These are phyloP conservation scores for Melikaiella ostensackeni DNA, from an alignment of 2,888 invertebrate genomes.

Conservation along the genomic window DNA sequence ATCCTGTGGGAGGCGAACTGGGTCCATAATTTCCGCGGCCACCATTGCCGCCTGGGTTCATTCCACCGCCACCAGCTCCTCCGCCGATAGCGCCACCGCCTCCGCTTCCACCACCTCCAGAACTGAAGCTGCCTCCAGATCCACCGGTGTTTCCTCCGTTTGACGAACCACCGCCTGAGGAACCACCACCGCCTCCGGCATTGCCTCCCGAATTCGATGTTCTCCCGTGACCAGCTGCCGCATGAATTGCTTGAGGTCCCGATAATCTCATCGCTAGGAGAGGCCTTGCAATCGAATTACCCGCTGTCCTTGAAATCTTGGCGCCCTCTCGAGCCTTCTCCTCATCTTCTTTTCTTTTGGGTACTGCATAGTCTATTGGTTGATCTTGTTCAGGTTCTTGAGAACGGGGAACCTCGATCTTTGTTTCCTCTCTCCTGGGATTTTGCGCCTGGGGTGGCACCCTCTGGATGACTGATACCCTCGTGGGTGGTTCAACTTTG, in stretches of 20 bases:
- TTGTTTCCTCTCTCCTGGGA: conserved; percentile 71
- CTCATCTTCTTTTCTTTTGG: conserved; percentile 86
- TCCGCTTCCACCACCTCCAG: conserved; percentile 78
- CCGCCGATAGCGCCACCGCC: conserved; percentile 80
- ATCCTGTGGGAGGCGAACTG: conserved; percentile 91
- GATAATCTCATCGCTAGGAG: conserved; percentile 72
- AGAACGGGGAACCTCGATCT: conserved; percentile 70
- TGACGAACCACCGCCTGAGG: conserved; percentile 70
- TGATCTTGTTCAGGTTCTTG: conserved; percentile 82
- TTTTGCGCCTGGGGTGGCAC: conserved; percentile 80
- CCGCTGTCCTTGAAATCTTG: conserved; percentile 69
- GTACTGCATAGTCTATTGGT: conserved; percentile 93
- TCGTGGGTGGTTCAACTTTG: conserved; percentile 81
- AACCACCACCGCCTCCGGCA: conserved; percentile 63
- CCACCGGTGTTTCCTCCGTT: conserved; percentile 77
- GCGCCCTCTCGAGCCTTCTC: conserved; percentile 79
- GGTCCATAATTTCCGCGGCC: conserved; percentile 90
- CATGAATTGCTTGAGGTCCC: conserved; percentile 69
- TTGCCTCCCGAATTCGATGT: conserved; percentile 79
- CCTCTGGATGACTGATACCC: conserved; percentile 90
- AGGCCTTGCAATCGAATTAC: conserved; percentile 73
- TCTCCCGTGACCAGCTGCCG: conserved; percentile 89
- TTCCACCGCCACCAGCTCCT: conserved; percentile 86
- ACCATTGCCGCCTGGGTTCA: conserved; percentile 88
- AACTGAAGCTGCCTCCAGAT: conserved; percentile 80